Conservation (phyloP, 1,140 invertebrate genomes). For the Drosophila sp. region DNA sequence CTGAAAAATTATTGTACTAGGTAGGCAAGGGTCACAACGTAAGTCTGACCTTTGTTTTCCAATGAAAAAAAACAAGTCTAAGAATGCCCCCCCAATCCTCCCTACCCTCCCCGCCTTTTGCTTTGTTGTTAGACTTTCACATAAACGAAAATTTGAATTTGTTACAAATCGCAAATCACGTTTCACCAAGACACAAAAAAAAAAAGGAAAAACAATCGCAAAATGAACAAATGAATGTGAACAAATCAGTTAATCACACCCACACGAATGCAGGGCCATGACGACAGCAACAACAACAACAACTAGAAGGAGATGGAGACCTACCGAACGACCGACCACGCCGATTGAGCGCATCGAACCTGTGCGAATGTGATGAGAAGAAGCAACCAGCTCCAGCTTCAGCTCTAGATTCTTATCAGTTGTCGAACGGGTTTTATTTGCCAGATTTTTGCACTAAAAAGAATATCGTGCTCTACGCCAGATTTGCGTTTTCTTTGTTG, state of each 20-base stretch:
- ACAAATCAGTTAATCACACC: conserved; percentile 83
- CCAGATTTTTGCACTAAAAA: conserved; percentile 72
- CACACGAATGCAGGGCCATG: conserved; percentile 59
- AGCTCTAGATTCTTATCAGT: conserved; percentile 69
- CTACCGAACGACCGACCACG: not conserved
- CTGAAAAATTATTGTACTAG: conserved; percentile 17
- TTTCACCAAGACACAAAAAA: conserved; percentile 54
- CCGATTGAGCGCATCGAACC: conserved; percentile 28
- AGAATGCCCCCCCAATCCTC: conserved; percentile 1
- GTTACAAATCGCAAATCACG: conserved; percentile 82
- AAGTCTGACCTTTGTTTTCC: conserved; percentile 59
- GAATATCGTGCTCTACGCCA: conserved; percentile 80
- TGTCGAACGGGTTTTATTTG: conserved; percentile 48
- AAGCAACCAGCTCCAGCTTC: conserved; percentile 13
- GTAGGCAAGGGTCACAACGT: conserved; percentile 49
- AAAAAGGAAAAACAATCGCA: conserved; percentile 50
- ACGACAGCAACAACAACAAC: not conserved
- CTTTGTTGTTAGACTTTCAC: conserved; percentile 34
- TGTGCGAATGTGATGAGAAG: conserved; percentile 18
- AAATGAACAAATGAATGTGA: conserved; percentile 81
- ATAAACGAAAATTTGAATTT: conserved; percentile 73
- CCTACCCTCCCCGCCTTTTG: not conserved
- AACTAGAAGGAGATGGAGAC: not conserved
- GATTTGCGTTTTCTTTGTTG: conserved; percentile 67
- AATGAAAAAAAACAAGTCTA: conserved; percentile 29